A percentile compares a stretch with the other conserved stretches of the same genome.
phyloP scores from a whole-genome alignment of 2,888 invertebrate genomes.

The Ceramica pisi region DNA sequence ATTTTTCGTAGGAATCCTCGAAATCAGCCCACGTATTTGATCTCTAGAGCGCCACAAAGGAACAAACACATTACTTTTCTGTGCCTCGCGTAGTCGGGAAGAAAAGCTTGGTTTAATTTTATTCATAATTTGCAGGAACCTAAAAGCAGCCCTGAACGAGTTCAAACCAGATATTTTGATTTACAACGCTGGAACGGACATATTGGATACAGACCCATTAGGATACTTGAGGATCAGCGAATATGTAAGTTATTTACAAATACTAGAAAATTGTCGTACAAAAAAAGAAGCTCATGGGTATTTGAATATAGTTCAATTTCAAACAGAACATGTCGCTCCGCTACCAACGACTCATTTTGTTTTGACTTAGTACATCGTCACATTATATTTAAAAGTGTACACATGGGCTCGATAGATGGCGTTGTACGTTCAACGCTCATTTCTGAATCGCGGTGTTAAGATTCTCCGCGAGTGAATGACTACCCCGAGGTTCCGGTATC shows the following conservation, averaged over 20 bases:
- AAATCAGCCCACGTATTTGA: too few species aligned
- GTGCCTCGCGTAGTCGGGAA: too few species aligned
- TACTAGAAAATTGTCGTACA: not conserved
- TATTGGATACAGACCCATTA: slow-evolving; percentile 94
- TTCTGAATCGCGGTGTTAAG: slow-evolving; percentile 53
- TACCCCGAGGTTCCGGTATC: not conserved
- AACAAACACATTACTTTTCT: too few species aligned
- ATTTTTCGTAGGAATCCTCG: too few species aligned
- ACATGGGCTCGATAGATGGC: slow-evolving; percentile 48
- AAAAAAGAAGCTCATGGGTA: not conserved
- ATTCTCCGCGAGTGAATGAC: slow-evolving; percentile 44
- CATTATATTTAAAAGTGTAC: slow-evolving; percentile 1
- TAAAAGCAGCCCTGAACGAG: slow-evolving; percentile 92
- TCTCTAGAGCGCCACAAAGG: too few species aligned
- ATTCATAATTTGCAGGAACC: slow-evolving; percentile 87
- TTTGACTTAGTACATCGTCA: not conserved
- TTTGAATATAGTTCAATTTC: not conserved
- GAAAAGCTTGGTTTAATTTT: not conserved
- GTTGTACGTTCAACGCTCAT: slow-evolving; percentile 28
- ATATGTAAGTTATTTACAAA: slow-evolving; percentile 85
- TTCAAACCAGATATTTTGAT: slow-evolving; percentile 95
- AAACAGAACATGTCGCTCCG: not conserved
- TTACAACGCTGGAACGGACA: slow-evolving; percentile 98
- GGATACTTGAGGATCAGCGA: slow-evolving; percentile 93
- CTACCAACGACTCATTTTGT: not conserved